Evolutionary conservation across 2,797 vertebrate genomes (phyloP), one percentile per base, ranked within the genome.

Genomic region (Choloepus didactylus): DNA sequence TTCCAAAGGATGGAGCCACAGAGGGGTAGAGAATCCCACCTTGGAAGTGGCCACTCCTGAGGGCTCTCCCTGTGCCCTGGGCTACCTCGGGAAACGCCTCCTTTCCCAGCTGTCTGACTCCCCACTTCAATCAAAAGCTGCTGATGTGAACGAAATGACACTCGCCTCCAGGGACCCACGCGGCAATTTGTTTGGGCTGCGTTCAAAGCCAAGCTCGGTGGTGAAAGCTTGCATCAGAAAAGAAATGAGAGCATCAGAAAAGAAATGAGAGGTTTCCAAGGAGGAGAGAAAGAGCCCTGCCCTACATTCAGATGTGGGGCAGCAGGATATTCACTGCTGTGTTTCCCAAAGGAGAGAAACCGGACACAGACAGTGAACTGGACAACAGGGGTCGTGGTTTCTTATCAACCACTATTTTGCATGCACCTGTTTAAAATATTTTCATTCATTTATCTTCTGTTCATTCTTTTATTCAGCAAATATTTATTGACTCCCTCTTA

Each of bases 161-260:
- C 35, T 38, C 70, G 75, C 41, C 87, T 46, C 95, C 84, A 21
- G 94, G 91, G 91, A 56, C 62, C 29, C 3, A 38, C 1, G 0
- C 56, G 9, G 84, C 56, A 5, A 77, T 96, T 94, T 90, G 82
- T 72, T 85, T 95, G 59, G 94, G 94, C 93, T 11, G 51, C 16
- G 0, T 62, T 91, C 93, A 83, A 69, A 93, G 96, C 85, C 79
- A 41, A 8, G 79, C 76, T 88, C 38, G 1, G 92, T 25, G 82
- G 31, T 3, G 41, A 92, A 87, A 38, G 60, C 70, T 41, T 9
- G 56, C 35, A 35, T 35, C 35, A 35, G 35, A 35, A 35, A 35
- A 29, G 87, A 91, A 95, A 91, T 94, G 79, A 80, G 88, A 76
- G 77, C 51, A 9, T 31, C 85, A 0, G 89, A 67, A 83, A 38